phyloP scores from a whole-genome alignment of 2,113 vertebrate genomes.

The Rhinopomastus cyanomelas region DNA sequence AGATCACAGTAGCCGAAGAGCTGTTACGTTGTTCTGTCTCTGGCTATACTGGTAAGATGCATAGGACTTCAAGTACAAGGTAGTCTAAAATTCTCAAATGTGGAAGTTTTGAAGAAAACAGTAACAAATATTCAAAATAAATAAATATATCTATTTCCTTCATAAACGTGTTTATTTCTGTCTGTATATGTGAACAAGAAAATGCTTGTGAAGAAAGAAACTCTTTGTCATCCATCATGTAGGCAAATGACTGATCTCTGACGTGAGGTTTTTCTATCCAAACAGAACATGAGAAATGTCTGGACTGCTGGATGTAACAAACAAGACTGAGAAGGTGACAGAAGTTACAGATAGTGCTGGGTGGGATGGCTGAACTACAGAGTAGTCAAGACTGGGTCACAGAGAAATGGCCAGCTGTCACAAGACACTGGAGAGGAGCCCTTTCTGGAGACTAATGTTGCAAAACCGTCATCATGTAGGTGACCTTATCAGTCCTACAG shows the following conservation, averaged over 20 bases:
- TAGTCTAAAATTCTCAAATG: neutral
- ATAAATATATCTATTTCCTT: neutral
- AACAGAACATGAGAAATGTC: neutral
- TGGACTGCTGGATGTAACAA: neutral
- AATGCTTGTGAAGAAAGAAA: neutral
- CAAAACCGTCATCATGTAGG: neutral
- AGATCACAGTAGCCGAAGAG: neutral
- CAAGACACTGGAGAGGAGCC: neutral
- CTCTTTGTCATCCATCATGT: neutral
- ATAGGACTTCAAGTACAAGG: neutral
- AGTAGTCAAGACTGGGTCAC: accelerated
- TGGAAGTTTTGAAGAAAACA: neutral
- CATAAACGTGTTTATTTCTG: neutral
- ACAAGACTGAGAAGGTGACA: neutral
- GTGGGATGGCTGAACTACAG: neutral
- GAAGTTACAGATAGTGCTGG: neutral
- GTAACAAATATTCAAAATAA: neutral
- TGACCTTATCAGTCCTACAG: neutral
- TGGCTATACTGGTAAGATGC: neutral
- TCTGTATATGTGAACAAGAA: neutral
- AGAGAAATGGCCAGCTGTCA: neutral
- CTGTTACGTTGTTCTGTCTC: neutral
- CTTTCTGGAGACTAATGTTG: neutral
- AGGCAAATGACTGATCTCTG: neutral
- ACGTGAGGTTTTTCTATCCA: neutral